These are phyloP conservation scores for Erynnis tages DNA, from an alignment of 2,888 invertebrate species.

Conservation along the genomic window DNA sequence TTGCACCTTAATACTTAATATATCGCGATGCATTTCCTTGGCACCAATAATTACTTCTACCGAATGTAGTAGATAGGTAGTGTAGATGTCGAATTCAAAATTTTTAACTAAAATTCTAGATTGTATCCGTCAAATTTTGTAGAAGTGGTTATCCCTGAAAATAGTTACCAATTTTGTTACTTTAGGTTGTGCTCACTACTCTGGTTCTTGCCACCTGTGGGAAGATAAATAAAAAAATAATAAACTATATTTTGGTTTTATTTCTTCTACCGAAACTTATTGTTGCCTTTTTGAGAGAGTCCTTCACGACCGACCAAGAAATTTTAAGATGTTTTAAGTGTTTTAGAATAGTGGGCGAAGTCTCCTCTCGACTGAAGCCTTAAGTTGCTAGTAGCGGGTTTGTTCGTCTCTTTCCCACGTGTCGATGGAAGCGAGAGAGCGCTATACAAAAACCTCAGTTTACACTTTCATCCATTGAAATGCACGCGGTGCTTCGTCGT, in stretches of 20 bases:
- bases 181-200: constrained; percentile 76
- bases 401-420: constrained; percentile 53
- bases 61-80: constrained; percentile 32
- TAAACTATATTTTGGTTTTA: constrained; percentile 57
- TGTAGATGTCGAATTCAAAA: constrained; percentile 31
- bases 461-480: constrained; percentile 80
- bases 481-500: constrained; percentile 73
- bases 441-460: constrained; percentile 79
- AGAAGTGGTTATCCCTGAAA: constrained; percentile 74
- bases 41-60: constrained; percentile 32
- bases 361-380: constrained; percentile 58
- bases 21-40: constrained; percentile 29
- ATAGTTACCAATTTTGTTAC: constrained; percentile 78
- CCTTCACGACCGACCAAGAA: constrained; percentile 1
- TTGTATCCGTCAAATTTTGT: constrained; percentile 34
- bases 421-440: constrained; percentile 58
- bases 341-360: constrained; percentile 67
- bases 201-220: constrained; percentile 76
- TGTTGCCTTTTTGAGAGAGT: neutral
- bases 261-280: constrained; percentile 35
- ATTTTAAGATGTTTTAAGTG: constrained; percentile 42
- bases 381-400: constrained; percentile 53
- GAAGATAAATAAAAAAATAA: constrained; percentile 73
- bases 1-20: constrained; percentile 15
- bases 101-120: constrained; percentile 6